phyloP scores from a whole-genome alignment of 2,888 invertebrate genomes.

The Pyrrhosoma nymphula region DNA sequence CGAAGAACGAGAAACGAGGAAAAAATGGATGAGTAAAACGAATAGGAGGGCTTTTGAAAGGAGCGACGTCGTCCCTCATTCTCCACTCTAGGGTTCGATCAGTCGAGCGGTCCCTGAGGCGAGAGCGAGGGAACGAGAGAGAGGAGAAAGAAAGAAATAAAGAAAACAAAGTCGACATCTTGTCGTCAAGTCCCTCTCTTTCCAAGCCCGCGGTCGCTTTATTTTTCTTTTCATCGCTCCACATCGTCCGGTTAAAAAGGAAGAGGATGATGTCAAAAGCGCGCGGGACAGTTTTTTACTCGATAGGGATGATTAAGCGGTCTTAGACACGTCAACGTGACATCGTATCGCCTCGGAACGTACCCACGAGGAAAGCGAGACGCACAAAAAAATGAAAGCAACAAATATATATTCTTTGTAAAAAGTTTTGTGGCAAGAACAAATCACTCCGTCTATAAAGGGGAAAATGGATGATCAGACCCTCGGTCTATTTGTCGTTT shows the following conservation, averaged over 20 bases:
- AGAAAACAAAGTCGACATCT: too few species aligned
- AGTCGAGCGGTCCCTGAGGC: too few species aligned
- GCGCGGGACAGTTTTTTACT: not conserved
- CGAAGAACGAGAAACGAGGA: too few species aligned
- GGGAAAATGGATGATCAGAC: not conserved
- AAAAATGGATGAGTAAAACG: too few species aligned
- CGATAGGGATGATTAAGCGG: conserved; percentile 18
- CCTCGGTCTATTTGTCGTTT: not conserved
- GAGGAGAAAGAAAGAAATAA: too few species aligned
- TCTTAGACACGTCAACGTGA: not conserved
- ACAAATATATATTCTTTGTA: not conserved
- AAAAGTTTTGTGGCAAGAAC: not conserved
- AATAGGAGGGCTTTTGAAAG: too few species aligned
- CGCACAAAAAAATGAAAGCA: not conserved
- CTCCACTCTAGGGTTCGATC: too few species aligned
- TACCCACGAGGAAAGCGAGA: not conserved
- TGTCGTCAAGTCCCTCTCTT: too few species aligned
- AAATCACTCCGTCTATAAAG: not conserved
- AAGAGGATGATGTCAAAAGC: not conserved
- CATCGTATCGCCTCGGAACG: not conserved
- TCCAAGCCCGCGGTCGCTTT: too few species aligned
- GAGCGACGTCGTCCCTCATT: too few species aligned
- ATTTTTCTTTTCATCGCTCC: not conserved
- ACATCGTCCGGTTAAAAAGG: not conserved
- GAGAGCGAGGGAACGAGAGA: too few species aligned